Evolutionary conservation across 2,797 vertebrate genomes (phyloP), one percentile per base, ranked within the genome.

Genomic region (Lindbergichthys nudifrons): DNA sequence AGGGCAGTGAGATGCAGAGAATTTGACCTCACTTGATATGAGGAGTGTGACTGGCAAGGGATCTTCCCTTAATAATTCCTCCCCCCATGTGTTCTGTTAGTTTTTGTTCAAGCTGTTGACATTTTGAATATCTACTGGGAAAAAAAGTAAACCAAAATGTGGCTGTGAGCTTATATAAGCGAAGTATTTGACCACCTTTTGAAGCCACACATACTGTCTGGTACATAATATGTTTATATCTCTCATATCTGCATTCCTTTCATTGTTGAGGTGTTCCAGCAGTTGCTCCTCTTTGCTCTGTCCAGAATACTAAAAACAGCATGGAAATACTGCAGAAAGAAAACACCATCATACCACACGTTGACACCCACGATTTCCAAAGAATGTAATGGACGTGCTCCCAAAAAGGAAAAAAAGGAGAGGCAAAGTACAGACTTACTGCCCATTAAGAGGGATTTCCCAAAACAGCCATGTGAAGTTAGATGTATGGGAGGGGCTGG

Each of bases 281-380:
- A 65, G 83, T 84, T 84, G 70, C 77, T 90, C 70, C 58, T 77
- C 69, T 79, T 60, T 71, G 46, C 75, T 80, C 73, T 39, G 57
- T 88, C 83, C 85, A 89, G 66, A 65, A 86, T 53, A 66, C 63
- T 82, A 79, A 91, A 83, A 82, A 65, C 65, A 84, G 76, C 52
- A 70, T 87, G 90, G 85, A 92, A 87, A 89, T 73, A 80, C 71
- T 77, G 71, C 78, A 73, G 73, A 87, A 81, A 89, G 85, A 92
- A 88, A 92, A 92, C 78, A 85, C 80, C 84, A 86, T 83, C 86
- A 86, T 83, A 88, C 86, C 88, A 83, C 82, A 88, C 11, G 56
- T 86, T 45, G 88, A 92, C 92, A 84, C 92, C 90, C 90, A 92
- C 81, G 56, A 79, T 92, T 93, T 93, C 92, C 90, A 91, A 93